Evolutionary conservation across 2,888 invertebrate species (phyloP).

Genomic region (Xestia xanthographa): DNA sequence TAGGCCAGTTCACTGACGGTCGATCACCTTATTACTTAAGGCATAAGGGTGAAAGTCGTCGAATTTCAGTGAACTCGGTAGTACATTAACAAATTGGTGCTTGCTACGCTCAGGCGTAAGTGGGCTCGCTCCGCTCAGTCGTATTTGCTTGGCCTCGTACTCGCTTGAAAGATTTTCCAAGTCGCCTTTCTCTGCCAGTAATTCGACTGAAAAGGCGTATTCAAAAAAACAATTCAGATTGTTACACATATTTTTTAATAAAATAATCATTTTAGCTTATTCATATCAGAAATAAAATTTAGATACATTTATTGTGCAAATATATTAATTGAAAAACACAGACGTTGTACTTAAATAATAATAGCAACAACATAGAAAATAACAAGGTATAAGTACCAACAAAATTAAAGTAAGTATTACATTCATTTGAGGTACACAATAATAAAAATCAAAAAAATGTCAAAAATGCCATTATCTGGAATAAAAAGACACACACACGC

Average conservation of each 20-base stretch:
- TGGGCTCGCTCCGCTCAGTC: neutral
- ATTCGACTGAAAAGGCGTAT: neutral
- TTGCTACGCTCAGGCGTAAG: neutral
- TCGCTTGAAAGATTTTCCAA: neutral
- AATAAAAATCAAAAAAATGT: constrained; percentile 32
- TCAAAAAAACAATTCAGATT: neutral
- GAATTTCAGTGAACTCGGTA: no score
- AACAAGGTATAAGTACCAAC: constrained; percentile 29
- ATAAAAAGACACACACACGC: constrained; percentile 32
- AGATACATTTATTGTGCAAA: constrained; percentile 59
- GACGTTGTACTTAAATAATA: constrained; percentile 44
- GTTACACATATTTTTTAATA: constrained; percentile 65
- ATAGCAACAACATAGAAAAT: constrained; percentile 38
- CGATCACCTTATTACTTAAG: no score
- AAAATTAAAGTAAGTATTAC: constrained; percentile 33
- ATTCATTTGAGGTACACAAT: constrained; percentile 25
- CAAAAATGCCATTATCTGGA: constrained; percentile 36
- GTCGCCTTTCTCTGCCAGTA: neutral
- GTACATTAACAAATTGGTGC: neutral
- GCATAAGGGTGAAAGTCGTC: no score
- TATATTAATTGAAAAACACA: constrained; percentile 39
- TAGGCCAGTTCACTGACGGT: no score
- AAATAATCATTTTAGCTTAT: constrained; percentile 63
- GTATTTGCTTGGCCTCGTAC: neutral
- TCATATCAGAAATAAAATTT: constrained; percentile 46